Evolutionary conservation across 1,140 invertebrate species (phyloP).

Genomic region (Coelopa frigida): DNA sequence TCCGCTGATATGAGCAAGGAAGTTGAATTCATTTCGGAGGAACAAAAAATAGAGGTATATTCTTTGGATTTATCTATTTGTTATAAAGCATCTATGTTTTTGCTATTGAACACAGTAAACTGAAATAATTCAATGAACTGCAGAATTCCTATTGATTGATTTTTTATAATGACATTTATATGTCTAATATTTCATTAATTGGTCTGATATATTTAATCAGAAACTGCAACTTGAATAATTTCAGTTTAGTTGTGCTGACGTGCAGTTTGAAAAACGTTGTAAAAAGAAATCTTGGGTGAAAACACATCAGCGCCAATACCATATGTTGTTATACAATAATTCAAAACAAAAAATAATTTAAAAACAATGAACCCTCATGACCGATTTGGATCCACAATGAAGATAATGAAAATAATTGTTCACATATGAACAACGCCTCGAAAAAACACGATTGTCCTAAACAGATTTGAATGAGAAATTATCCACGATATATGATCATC

Average conservation of each 20-base stretch:
- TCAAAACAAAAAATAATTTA: neutral
- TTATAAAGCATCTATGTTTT: neutral
- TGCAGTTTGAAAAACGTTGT: conserved; percentile 21
- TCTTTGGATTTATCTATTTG: conserved; percentile 9
- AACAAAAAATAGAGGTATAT: conserved; percentile 46
- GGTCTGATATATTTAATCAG: conserved; percentile 5
- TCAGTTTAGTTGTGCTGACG: conserved; percentile 31
- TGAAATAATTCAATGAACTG: conserved; percentile 9
- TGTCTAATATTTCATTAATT: conserved; percentile 1
- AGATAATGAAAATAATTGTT: too few relatives aligned
- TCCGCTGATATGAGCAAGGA: conserved; percentile 39
- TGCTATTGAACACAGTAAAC: conserved; percentile 13
- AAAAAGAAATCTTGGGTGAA: conserved; percentile 1
- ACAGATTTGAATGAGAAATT: too few relatives aligned
- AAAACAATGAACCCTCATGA: conserved; percentile 7
- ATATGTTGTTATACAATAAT: conserved; percentile 18
- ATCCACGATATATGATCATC: too few relatives aligned
- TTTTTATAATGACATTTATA: conserved; percentile 4
- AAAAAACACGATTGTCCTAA: too few relatives aligned
- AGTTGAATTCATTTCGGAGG: conserved; percentile 48
- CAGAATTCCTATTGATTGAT: neutral
- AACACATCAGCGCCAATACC: conserved; percentile 14
- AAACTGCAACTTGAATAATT: conserved; percentile 9
- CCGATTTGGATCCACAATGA: too few relatives aligned
- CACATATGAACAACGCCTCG: too few relatives aligned